Base-by-base conservation (phyloP, 2,113 vertebrate genomes). In the Fulica atra region DNA sequence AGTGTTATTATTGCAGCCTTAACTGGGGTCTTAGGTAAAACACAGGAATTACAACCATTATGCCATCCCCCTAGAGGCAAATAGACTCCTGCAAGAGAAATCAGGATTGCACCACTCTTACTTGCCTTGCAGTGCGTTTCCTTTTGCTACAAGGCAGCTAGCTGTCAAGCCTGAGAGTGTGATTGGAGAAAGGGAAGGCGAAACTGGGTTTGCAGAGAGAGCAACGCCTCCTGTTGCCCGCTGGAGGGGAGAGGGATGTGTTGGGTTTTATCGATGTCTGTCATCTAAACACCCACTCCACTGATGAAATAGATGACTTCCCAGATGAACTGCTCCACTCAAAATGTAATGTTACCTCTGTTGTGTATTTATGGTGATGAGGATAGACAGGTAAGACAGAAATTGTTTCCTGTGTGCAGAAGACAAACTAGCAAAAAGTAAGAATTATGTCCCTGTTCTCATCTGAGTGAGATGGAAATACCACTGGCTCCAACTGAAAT, bases 31-130 rank as follows among this genome's bases (percentile, higher is more conserved):
- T 78, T 63, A 56, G 26, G 35, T n/a, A 66, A 81, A 84, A 48
- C 15, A 14, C 0, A 0, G 16, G 54, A 78, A 78, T 81, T 46
- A 15, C 8, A 72, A 15, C 7, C 36, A 1, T 12, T 25, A 10
- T 29, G 59, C 14, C 2, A 4, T 16, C 13, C 29, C 72, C 42
- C 38, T 33, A 50, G 29, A 88, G 56, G 5, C 60, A 50, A 73
- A 64, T 19, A 74, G 24, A 19, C 63, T 4, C 9, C 31, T 66
- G 26, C 31, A 54, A 11, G 36, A 63, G 48, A 68, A 88, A 74
- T 19, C 12, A 56, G 33, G n/a, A 28, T 11, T 57, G 48, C 21
- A 40, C 7, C 16, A 6, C 31, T 66, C 29, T 5, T 17, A 26
- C 12, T 80, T 72, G 10, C 23, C 59, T 38, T 42, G 25, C 10